Evolutionary conservation across 2,113 vertebrate genomes (phyloP).

Genomic region (Saguinus midas): DNA sequence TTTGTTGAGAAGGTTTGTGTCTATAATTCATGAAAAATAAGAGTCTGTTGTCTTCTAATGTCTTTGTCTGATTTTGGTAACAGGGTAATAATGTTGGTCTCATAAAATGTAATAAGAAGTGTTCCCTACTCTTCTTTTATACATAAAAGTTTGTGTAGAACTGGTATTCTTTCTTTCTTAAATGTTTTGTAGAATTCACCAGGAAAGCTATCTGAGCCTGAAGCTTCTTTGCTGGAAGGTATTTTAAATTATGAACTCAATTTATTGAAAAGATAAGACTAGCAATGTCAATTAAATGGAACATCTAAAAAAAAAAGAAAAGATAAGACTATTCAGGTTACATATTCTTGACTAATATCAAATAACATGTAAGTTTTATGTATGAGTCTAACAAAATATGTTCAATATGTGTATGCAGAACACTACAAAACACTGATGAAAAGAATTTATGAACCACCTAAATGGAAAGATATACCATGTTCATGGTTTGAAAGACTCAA

Average conservation of each 20-base stretch:
- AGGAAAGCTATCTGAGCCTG: not conserved
- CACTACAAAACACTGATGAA: not conserved
- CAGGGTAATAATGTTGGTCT: not conserved
- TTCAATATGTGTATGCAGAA: not conserved
- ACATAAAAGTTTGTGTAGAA: not conserved
- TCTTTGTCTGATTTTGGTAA: not conserved
- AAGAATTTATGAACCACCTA: not conserved
- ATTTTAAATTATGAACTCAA: slow-evolving; percentile 1
- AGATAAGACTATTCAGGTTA: not conserved
- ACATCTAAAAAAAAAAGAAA: not conserved
- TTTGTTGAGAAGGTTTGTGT: not conserved
- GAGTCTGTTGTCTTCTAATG: not conserved
- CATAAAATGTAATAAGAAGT: not conserved
- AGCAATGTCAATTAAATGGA: not conserved
- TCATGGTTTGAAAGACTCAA: not conserved
- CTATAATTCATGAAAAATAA: not conserved
- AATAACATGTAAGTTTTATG: not conserved
- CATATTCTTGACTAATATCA: not conserved
- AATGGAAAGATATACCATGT: not conserved
- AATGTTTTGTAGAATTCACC: not conserved
- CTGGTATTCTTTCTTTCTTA: not conserved
- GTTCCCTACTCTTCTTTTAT: not conserved
- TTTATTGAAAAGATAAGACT: not conserved
- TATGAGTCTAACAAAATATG: not conserved
- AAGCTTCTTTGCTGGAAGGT: not conserved